A percentile compares a stretch with the other conserved stretches of the same genome.
phyloP scores from a whole-genome alignment of 2,113 vertebrate species.

The Gadus chalcogrammus region DNA sequence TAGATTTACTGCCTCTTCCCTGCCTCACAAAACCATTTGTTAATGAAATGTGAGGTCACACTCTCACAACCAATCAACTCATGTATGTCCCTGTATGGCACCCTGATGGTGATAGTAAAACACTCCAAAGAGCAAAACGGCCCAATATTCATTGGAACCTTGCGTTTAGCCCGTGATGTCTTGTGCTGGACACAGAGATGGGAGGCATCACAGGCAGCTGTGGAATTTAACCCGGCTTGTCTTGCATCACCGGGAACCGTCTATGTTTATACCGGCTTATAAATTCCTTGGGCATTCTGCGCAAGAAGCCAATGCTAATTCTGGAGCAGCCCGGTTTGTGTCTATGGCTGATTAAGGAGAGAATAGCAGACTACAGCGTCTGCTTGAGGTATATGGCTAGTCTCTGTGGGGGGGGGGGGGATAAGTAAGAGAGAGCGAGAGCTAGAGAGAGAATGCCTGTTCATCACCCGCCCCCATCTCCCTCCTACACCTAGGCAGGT shows the following conservation, averaged over 20 bases:
- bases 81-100: too few relatives aligned
- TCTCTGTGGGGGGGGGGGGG: neutral
- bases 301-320: slow-evolving; percentile 45
- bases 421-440: slow-evolving; percentile 11
- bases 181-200: slow-evolving; percentile 5
- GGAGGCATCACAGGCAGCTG: slow-evolving; percentile 35
- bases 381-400: slow-evolving; percentile 6
- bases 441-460: slow-evolving; percentile 50
- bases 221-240: slow-evolving; percentile 33
- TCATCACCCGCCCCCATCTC: slow-evolving; percentile 17
- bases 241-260: slow-evolving; percentile 33
- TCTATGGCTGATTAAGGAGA: slow-evolving; percentile 38
- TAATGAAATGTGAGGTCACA: too few relatives aligned
- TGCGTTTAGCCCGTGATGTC: too few relatives aligned
- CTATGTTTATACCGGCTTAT: slow-evolving; percentile 44
- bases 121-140: too few relatives aligned
- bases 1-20: too few relatives aligned
- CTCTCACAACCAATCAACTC: too few relatives aligned
- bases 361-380: slow-evolving; percentile 28
- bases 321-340: slow-evolving; percentile 29
- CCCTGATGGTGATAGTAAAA: too few relatives aligned
- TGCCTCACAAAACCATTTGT: too few relatives aligned
- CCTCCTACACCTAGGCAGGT: slow-evolving; percentile 38
- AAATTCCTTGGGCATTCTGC: slow-evolving; percentile 55
- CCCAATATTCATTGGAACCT: too few relatives aligned